phyloP scores from a whole-genome alignment of 2,888 invertebrate species.

The Amblyteles armatorius region DNA sequence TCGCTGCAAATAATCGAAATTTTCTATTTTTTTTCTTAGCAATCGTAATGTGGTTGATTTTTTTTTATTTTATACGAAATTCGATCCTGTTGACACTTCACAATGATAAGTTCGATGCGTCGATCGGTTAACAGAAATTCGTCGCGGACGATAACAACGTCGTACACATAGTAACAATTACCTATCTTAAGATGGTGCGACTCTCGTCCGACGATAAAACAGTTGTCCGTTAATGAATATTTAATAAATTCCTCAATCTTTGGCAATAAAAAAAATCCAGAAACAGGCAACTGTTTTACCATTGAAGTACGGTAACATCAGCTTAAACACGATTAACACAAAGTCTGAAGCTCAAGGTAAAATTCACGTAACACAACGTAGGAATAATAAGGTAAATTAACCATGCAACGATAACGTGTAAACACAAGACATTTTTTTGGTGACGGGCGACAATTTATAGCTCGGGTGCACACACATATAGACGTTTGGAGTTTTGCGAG shows the following conservation, averaged over 20 bases:
- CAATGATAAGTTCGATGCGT: conserved; percentile 36
- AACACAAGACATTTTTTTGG: conserved; percentile 61
- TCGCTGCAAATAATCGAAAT: conserved; percentile 27
- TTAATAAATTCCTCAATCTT: neutral
- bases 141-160: conserved; percentile 52
- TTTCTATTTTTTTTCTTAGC: conserved; percentile 10
- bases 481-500: conserved; percentile 40
- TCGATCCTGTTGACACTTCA: neutral
- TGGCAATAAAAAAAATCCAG: neutral
- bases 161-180: conserved; percentile 55
- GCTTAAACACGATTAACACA: conserved; percentile 77
- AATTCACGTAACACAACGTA: conserved; percentile 88
- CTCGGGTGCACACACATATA: conserved; percentile 64
- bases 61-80: conserved; percentile 8
- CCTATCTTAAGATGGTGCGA: conserved; percentile 15
- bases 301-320: neutral
- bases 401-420: conserved; percentile 83
- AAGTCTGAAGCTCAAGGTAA: conserved; percentile 86
- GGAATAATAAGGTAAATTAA: conserved; percentile 84
- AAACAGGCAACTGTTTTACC: neutral
- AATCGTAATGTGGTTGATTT: conserved; percentile 1
- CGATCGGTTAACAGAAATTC: conserved; percentile 47
- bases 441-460: conserved; percentile 61
- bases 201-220: neutral
- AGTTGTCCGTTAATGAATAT: neutral